Evolutionary conservation across 2,797 vertebrate species (phyloP).

Genomic region (Pseudochirops corinnae): DNA sequence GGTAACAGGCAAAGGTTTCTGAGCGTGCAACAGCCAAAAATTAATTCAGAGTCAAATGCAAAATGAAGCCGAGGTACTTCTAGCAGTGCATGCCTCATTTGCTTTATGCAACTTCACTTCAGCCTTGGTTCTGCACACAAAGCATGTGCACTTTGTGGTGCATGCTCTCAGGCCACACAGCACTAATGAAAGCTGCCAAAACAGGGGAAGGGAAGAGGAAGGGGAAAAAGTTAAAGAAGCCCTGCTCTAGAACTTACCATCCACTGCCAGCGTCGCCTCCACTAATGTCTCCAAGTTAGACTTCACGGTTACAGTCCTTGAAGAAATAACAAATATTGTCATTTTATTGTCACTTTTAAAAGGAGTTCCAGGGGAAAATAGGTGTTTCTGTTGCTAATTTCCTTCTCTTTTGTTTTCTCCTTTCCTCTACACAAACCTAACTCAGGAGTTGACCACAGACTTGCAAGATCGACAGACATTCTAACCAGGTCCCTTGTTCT

Average conservation of each 20-base stretch:
- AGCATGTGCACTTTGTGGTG: too few species aligned
- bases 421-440: neutral
- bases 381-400: slow-evolving; percentile 8
- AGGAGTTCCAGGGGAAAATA: neutral
- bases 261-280: neutral
- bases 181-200: too few species aligned
- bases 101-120: too few species aligned
- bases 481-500: slow-evolving; percentile 56
- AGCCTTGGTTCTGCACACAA: too few species aligned
- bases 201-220: too few species aligned
- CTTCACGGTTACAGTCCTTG: neutral
- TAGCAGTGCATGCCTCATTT: too few species aligned
- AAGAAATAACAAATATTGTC: slow-evolving; percentile 18
- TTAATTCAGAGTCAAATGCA: too few species aligned
- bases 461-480: slow-evolving; percentile 42
- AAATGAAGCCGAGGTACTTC: too few species aligned
- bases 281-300: neutral
- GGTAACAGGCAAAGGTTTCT: too few species aligned
- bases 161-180: too few species aligned
- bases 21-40: too few species aligned
- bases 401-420: slow-evolving; percentile 1
- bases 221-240: too few species aligned
- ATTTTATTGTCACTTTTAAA: neutral
- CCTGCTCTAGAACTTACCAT: neutral
- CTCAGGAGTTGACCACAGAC: slow-evolving; percentile 47